Evolutionary conservation across 2,888 invertebrate species (phyloP), one percentile per base, ranked within the genome.

Genomic region (Trichopoda pennipes): DNA sequence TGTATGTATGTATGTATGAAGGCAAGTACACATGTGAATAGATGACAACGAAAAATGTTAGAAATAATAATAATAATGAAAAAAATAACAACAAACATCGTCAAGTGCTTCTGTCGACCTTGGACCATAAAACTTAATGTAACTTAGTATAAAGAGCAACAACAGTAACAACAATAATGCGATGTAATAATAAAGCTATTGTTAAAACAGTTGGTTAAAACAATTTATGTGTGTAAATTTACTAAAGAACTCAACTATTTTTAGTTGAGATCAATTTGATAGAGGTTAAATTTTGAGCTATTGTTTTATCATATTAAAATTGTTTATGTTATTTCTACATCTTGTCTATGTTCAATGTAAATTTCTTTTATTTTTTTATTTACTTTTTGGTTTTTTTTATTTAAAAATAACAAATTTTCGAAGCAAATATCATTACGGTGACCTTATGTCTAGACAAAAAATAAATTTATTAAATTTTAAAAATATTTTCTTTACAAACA

Each of bases 61-160:
- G 38, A 3, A 12, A 38, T 38, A 12, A 38, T 12, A 68, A 60
- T 51, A 68, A 75, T 17, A 58, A 68, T n/a, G 12, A 51, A 17
- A 42, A 72, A 80, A 70, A 73, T n/a, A n/a, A n/a, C n/a, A n/a
- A n/a, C n/a, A n/a, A n/a, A n/a, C n/a, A 80, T 60, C 83, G 76
- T 80, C 77, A 83, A 80, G 76, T 77, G 80, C 61, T 83, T 77
- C 60, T 64, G 76, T 53, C 81, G 85, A 85, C 85, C 85, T 85
- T 85, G 85, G 82, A 81, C 85, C 82, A 84, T 77, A 82, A 85
- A 85, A 79, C 70, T 79, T 58, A 82, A 76, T 79, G 79, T 75
- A 72, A 16, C 16, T 10, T 56, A 69, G 53, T 63, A 35, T 78
- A 74, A 74, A 73, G 60, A 64, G 60, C 58, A 74, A 78, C 17